phyloP scores from a whole-genome alignment of 2,888 invertebrate genomes.

The Plusia festucae region DNA sequence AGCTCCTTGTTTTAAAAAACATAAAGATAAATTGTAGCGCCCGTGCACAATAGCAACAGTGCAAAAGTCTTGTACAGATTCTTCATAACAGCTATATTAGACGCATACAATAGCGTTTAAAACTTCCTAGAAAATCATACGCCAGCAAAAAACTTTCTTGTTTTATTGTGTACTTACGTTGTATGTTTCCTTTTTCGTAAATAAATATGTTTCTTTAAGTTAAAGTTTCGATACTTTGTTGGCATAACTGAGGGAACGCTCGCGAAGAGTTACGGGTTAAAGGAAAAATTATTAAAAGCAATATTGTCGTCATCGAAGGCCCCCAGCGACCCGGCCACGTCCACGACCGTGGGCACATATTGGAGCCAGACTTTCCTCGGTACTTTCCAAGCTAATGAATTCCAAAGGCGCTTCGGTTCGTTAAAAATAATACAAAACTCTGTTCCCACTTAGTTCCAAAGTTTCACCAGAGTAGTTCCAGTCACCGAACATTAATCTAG shows the following conservation, averaged over 20 bases:
- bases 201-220: slow-evolving; percentile 32
- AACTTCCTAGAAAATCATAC: slow-evolving; percentile 35
- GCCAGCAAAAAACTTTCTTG: slow-evolving; percentile 40
- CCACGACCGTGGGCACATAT: slow-evolving; percentile 67
- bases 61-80: slow-evolving; percentile 27
- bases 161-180: slow-evolving; percentile 39
- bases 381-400: slow-evolving; percentile 84
- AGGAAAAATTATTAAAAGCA: slow-evolving; percentile 34
- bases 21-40: slow-evolving; percentile 30
- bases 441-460: slow-evolving; percentile 77
- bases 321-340: slow-evolving; percentile 2
- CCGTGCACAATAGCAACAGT: slow-evolving; percentile 18
- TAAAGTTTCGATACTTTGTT: slow-evolving; percentile 32
- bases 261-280: slow-evolving; percentile 21
- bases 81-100: slow-evolving; percentile 28
- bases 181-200: slow-evolving; percentile 30
- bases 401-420: slow-evolving; percentile 80
- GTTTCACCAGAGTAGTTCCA: slow-evolving; percentile 81
- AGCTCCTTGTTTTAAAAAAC: slow-evolving; percentile 19
- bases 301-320: slow-evolving; percentile 22
- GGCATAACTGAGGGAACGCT: slow-evolving; percentile 6
- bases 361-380: slow-evolving; percentile 70
- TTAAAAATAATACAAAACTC: slow-evolving; percentile 86
- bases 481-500: slow-evolving; percentile 86
- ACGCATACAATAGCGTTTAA: slow-evolving; percentile 36